Evolutionary conservation across 92 coral and sea anemone genomes (phyloP).

Genomic region (Pocillopora grandis): DNA sequence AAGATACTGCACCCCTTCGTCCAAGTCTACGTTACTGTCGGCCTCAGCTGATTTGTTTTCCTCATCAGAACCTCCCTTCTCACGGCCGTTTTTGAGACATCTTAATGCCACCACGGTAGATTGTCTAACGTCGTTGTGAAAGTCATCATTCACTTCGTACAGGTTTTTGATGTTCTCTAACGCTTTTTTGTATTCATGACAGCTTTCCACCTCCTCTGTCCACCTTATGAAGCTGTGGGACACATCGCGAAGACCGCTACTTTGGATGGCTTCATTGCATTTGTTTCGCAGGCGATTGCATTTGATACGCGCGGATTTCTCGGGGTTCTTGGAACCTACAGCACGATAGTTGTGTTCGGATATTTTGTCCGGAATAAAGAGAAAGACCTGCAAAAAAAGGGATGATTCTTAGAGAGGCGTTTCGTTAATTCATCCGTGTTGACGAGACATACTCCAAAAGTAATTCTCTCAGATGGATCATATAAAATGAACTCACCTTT

Average conservation of each 20-base stretch:
- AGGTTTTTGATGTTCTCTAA: conserved; percentile 53
- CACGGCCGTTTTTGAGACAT: conserved; percentile 66
- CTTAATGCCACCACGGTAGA: conserved; percentile 66
- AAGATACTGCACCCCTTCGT: conserved; percentile 79
- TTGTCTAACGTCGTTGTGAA: conserved; percentile 60
- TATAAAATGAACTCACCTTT: conserved; percentile 37
- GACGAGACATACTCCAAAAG: not conserved
- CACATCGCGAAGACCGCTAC: conserved; percentile 35
- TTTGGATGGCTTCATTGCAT: conserved; percentile 61
- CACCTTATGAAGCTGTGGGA: conserved; percentile 60
- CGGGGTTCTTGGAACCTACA: conserved; percentile 79
- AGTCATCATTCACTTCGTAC: conserved; percentile 64
- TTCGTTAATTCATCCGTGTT: too few species aligned
- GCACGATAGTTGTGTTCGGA: conserved; percentile 81
- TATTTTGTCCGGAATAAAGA: conserved; percentile 75
- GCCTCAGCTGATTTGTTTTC: not conserved
- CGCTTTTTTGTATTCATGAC: conserved; percentile 57
- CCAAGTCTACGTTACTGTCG: conserved; percentile 41
- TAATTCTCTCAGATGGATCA: not conserved
- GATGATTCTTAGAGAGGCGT: not conserved
- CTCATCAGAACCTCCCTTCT: conserved; percentile 26
- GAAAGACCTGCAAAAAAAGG: conserved; percentile 50
- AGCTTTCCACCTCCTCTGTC: conserved; percentile 76
- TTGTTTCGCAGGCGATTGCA: conserved; percentile 77
- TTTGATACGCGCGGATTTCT: conserved; percentile 68